These are phyloP conservation scores for Patagioenas fasciata DNA, from an alignment of 2,113 vertebrate genomes.

Conservation along the genomic window DNA sequence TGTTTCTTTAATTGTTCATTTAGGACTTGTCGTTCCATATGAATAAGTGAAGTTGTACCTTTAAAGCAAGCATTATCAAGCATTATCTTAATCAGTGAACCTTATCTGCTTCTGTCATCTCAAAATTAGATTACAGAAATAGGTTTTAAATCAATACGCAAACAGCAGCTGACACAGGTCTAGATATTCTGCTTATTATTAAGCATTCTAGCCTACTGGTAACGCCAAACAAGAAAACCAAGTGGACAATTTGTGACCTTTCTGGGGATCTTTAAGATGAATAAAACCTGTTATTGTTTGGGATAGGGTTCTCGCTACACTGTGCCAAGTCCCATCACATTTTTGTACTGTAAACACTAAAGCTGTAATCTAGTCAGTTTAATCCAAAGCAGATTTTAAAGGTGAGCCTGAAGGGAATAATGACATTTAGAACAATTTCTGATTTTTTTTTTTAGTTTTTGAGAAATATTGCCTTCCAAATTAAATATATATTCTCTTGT, in stretches of 20 bases:
- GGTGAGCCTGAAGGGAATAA: background rate
- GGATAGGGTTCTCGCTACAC: background rate
- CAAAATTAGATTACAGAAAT: background rate
- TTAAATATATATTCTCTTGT: background rate
- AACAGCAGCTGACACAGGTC: background rate
- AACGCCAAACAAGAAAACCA: background rate
- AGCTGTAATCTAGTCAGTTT: background rate
- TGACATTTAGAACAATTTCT: background rate
- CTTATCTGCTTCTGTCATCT: background rate
- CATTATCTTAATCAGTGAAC: background rate
- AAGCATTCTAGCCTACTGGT: background rate
- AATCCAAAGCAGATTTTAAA: background rate
- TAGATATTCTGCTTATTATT: background rate
- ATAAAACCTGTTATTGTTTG: rapidly evolving
- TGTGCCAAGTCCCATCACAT: background rate
- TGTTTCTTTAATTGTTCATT: background rate
- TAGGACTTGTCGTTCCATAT: background rate
- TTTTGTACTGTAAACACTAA: background rate
- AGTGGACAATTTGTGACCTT: background rate
- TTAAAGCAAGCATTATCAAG: background rate
- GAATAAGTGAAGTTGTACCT: background rate
- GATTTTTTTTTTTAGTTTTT: background rate
- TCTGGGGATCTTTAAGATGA: background rate
- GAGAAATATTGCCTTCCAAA: background rate
- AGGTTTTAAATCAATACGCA: background rate